A percentile compares a stretch with the other conserved stretches of the same genome.
phyloP scores from a whole-genome alignment of 2,113 vertebrate species.

The Saguinus imperator region DNA sequence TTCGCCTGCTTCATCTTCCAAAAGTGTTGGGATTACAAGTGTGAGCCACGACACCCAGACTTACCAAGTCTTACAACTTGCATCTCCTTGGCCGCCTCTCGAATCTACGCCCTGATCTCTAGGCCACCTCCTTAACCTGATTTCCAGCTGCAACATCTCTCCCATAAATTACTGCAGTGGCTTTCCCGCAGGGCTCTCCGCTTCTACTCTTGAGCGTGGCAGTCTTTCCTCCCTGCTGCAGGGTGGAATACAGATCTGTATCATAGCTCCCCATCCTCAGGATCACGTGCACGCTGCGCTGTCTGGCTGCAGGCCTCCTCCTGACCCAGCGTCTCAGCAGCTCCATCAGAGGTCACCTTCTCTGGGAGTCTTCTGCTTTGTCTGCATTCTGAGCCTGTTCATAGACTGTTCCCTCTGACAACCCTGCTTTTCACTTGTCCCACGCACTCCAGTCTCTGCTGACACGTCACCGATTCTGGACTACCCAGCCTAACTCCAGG shows the following conservation, averaged over 20 bases:
- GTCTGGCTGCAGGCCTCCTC: background rate
- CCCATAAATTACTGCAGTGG: background rate
- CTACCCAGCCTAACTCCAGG: background rate
- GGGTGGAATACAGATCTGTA: too few relatives aligned
- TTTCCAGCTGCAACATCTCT: background rate
- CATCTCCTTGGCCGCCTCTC: rapidly evolving
- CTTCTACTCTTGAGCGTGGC: too few relatives aligned
- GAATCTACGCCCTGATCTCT: rapidly evolving
- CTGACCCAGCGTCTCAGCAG: background rate
- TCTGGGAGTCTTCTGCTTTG: background rate
- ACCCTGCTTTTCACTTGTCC: background rate
- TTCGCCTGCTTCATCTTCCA: too few relatives aligned
- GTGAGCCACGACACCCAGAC: too few relatives aligned
- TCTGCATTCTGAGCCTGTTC: background rate
- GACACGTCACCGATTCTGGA: background rate
- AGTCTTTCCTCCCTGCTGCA: rapidly evolving
- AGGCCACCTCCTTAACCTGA: background rate
- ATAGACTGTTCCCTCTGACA: background rate
- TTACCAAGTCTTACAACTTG: background rate
- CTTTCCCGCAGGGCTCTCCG: rapidly evolving
- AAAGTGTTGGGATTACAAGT: too few relatives aligned
- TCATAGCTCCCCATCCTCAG: rapidly evolving
- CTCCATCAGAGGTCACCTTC: rapidly evolving
- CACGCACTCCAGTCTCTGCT: background rate
- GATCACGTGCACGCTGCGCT: background rate